Evolutionary conservation across 2,888 invertebrate genomes (phyloP).

Genomic region (Brachypalpus laphriformis): DNA sequence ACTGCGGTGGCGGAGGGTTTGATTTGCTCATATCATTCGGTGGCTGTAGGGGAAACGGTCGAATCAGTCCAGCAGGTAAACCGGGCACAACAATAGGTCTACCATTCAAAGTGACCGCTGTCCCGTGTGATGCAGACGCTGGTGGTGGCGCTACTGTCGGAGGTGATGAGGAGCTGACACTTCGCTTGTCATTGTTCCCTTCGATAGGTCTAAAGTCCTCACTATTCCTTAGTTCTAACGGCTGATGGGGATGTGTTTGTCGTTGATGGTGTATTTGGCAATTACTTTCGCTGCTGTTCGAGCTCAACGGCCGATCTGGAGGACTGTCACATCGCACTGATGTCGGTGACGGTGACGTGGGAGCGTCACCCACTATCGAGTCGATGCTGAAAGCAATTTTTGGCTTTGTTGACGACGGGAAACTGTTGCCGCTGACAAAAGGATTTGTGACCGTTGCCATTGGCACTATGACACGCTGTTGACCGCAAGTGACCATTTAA

Average conservation of each 20-base stretch:
- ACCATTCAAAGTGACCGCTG: constrained; percentile 80
- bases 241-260: constrained; percentile 69
- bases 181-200: constrained; percentile 43
- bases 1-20: constrained; percentile 29
- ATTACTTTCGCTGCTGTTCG: constrained; percentile 61
- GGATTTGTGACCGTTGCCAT: constrained; percentile 88
- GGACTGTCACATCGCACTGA: constrained; percentile 78
- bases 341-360: constrained; percentile 73
- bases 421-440: constrained; percentile 76
- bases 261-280: constrained; percentile 51
- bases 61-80: constrained; percentile 79
- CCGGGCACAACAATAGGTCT: constrained; percentile 77
- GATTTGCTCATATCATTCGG: constrained; percentile 71
- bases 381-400: constrained; percentile 98
- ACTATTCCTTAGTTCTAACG: constrained; percentile 77
- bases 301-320: constrained; percentile 70
- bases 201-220: constrained; percentile 51
- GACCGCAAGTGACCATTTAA: constrained; percentile 83
- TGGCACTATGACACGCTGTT: constrained; percentile 89
- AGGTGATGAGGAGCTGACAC: constrained; percentile 62
- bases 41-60: constrained; percentile 81
- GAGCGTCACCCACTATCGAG: constrained; percentile 90
- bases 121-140: constrained; percentile 76
- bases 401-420: constrained; percentile 86
- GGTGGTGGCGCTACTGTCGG: constrained; percentile 76